These are phyloP conservation scores for Ibidorhyncha struthersii DNA, from an alignment of 2,113 vertebrate genomes.

Conservation along the genomic window DNA sequence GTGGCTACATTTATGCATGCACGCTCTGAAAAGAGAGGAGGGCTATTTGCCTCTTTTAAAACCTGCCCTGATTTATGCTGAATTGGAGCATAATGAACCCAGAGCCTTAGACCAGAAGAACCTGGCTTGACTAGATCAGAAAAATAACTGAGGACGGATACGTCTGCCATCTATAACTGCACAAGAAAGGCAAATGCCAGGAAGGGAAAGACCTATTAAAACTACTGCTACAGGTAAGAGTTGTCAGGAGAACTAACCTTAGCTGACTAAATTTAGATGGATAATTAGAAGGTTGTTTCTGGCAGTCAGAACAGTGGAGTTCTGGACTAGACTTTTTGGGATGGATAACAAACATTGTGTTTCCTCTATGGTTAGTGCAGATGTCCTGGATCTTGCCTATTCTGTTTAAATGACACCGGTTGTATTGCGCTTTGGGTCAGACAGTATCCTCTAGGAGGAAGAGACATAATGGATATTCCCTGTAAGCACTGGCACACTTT, in stretches of 20 bases:
- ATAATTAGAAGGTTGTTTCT: not conserved
- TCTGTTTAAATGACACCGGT: not conserved
- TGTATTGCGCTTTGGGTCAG: not conserved
- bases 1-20: not conserved
- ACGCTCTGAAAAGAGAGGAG: not conserved
- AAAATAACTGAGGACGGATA: not conserved
- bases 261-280: not conserved
- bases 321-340: not conserved
- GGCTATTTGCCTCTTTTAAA: not conserved
- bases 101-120: not conserved
- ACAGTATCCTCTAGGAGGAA: not conserved
- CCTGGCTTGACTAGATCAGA: not conserved
- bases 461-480: not conserved
- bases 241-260: not conserved
- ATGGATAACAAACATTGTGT: not conserved
- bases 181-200: not conserved
- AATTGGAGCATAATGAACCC: not conserved
- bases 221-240: not conserved
- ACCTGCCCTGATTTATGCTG: not conserved
- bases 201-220: not conserved
- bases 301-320: not conserved
- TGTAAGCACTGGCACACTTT: not conserved
- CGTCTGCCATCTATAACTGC: not conserved
- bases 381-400: not conserved
- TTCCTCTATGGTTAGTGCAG: not conserved